A percentile compares a stretch with the other conserved stretches of the same genome.
Conservation (phyloP, 2,797 vertebrate genomes). For the Poliocrania exsul region DNA sequence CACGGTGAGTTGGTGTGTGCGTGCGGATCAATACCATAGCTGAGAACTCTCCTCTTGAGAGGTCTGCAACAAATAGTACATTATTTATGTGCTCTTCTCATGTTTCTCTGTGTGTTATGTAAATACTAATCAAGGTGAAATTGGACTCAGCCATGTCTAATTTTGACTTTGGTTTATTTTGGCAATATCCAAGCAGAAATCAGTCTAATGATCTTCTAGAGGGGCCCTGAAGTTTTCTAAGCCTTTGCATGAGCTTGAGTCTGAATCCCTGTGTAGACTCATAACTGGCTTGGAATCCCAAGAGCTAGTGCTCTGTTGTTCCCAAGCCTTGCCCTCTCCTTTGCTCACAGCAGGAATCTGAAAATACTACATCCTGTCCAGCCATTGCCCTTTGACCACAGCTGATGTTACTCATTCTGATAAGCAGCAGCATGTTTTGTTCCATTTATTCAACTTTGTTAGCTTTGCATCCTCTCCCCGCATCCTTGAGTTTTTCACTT, state of each 20-base stretch:
- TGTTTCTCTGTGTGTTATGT: constrained; percentile 37
- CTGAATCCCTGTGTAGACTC: background rate
- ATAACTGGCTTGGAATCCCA: background rate
- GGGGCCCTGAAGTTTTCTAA: background rate
- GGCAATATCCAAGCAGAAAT: constrained; percentile 3
- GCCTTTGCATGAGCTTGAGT: background rate
- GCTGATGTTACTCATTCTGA: background rate
- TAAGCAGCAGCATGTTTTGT: background rate
- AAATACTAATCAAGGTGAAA: constrained; percentile 67
- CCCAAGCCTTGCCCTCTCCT: background rate
- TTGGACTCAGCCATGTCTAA: constrained; percentile 10
- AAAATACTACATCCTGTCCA: background rate
- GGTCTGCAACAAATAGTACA: constrained; percentile 7
- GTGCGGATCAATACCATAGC: background rate
- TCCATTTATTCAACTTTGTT: background rate
- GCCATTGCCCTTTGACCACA: background rate
- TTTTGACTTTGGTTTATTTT: constrained; percentile 34
- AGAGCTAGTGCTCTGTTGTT: background rate
- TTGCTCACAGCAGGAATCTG: background rate
- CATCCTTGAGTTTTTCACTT: background rate
- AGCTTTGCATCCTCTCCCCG: background rate
- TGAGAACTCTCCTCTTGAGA: constrained; percentile 18
- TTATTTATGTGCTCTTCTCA: constrained; percentile 59
- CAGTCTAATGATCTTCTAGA: background rate
- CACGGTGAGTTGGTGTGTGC: background rate